Percentiles rank a stretch among this genome's conserved stretches.
Evolutionary conservation across 2,797 vertebrate species (phyloP).

Genomic region (Stomatorhinus walkeri): DNA sequence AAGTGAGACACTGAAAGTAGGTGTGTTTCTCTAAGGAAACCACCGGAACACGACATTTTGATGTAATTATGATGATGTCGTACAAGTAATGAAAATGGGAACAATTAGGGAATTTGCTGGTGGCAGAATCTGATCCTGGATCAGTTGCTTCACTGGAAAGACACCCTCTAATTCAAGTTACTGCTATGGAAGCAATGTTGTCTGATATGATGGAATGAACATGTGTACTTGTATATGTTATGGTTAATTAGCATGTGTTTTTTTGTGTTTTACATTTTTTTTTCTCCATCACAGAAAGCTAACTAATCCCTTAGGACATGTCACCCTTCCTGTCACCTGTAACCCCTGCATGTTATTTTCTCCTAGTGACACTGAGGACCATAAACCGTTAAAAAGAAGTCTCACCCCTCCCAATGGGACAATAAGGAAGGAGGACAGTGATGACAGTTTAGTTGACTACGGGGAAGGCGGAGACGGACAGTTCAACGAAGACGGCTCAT

Average conservation of each 20-base stretch:
- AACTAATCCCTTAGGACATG: constrained; percentile 50
- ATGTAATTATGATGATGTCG: neutral
- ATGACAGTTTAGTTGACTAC: constrained; percentile 99
- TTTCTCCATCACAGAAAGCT: constrained; percentile 54
- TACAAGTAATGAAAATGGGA: neutral
- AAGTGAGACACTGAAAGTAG: constrained; percentile 51
- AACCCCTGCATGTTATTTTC: constrained; percentile 71
- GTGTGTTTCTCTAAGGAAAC: constrained; percentile 13
- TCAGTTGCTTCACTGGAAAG: neutral
- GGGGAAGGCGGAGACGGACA: constrained; percentile 95
- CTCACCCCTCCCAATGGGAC: constrained; percentile 90
- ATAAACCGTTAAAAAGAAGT: constrained; percentile 95
- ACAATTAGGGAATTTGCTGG: neutral
- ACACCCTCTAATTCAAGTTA: constrained; percentile 16
- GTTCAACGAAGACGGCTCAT: constrained; percentile 98
- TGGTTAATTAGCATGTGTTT: neutral
- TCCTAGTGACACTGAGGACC: constrained; percentile 92
- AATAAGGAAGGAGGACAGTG: constrained; percentile 93
- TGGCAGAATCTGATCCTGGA: neutral
- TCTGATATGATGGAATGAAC: neutral
- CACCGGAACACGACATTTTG: neutral
- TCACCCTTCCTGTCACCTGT: constrained; percentile 60
- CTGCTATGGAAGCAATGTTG: neutral
- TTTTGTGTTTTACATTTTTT: constrained; percentile 13
- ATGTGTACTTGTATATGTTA: neutral